phyloP scores from a whole-genome alignment of 2,113 vertebrate genomes.

The Cinclus cinclus region DNA sequence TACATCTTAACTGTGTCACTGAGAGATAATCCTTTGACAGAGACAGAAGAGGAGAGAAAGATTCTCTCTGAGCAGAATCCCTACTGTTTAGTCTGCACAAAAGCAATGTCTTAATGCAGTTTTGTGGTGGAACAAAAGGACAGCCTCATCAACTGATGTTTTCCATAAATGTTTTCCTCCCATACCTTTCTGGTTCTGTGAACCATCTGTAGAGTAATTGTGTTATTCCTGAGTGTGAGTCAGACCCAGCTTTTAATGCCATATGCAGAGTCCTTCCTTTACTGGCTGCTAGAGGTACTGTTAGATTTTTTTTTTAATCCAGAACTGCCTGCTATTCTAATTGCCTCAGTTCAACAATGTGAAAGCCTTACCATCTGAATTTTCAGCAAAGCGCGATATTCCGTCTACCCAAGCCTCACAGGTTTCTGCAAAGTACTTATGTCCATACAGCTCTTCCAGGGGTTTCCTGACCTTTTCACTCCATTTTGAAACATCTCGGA shows the following conservation, averaged over 20 bases:
- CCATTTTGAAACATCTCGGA: conserved; percentile 88
- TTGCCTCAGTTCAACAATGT: not conserved
- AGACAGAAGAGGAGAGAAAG: not conserved
- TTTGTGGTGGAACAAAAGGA: not conserved
- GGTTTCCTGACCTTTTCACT: conserved; percentile 82
- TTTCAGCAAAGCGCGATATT: conserved; percentile 73
- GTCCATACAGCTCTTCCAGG: conserved; percentile 87
- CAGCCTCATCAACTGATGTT: not conserved
- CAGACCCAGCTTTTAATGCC: not conserved
- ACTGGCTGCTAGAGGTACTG: not conserved
- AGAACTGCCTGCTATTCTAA: not conserved
- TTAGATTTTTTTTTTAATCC: not conserved
- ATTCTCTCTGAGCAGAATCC: not conserved
- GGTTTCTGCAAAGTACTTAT: conserved; percentile 78
- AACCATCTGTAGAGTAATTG: not conserved
- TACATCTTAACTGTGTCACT: not conserved
- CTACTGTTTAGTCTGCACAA: not conserved
- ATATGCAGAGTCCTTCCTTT: not conserved
- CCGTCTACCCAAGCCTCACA: conserved; percentile 88
- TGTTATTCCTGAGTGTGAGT: not conserved
- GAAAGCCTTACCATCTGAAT: conserved; percentile 77
- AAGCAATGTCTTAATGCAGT: not conserved
- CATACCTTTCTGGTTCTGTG: not conserved
- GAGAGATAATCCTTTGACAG: not conserved
- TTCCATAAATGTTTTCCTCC: not conserved